Evolutionary conservation across 2,113 vertebrate species (phyloP).

Genomic region (Pardalotus punctatus): DNA sequence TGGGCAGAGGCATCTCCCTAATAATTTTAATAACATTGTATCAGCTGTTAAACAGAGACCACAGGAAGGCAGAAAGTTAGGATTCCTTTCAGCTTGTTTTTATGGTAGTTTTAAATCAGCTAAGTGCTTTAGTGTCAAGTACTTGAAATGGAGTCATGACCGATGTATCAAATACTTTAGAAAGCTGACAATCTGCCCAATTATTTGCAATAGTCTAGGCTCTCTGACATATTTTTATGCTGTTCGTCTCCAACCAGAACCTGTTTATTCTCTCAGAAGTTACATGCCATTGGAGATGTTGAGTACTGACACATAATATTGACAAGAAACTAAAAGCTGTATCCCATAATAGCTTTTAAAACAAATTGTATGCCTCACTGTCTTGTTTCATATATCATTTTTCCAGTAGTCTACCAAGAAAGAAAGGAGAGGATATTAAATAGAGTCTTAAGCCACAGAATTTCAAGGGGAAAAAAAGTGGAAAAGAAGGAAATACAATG

Average conservation of each 20-base stretch:
- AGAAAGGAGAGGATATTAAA: neutral
- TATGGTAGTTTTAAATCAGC: neutral
- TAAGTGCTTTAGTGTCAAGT: neutral
- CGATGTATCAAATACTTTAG: neutral
- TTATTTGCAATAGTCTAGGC: neutral
- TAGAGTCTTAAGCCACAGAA: neutral
- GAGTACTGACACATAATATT: neutral
- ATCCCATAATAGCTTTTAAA: neutral
- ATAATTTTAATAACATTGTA: neutral
- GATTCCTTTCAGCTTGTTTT: neutral
- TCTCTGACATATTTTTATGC: neutral
- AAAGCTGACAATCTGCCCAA: neutral
- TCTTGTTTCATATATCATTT: neutral
- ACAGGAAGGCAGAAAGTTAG: neutral
- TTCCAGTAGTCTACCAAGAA: neutral
- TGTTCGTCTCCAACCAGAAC: neutral
- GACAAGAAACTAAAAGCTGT: neutral
- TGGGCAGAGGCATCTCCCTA: rapidly evolving
- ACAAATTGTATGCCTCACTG: neutral
- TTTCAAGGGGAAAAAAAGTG: neutral
- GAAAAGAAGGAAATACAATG: neutral
- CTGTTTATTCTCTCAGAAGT: neutral
- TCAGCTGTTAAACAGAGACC: neutral
- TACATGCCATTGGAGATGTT: neutral
- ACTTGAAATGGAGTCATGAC: neutral